Base-by-base conservation (phyloP, 2,113 vertebrate species). In the Elaphurus davidianus region DNA sequence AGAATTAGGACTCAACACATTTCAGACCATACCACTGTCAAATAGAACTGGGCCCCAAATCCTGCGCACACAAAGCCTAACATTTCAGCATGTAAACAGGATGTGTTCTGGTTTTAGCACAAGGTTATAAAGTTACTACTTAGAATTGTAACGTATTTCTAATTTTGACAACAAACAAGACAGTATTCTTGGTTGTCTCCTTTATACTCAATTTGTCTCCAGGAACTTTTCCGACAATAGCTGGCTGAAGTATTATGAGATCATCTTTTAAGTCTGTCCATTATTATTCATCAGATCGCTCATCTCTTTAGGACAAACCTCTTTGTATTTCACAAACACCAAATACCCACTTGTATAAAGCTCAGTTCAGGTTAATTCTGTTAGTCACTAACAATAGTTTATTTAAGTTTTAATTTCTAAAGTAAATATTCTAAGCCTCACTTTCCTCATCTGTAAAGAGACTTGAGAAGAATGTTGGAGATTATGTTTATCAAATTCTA, bases 61-160 rank as follows among this genome's bases (percentile, higher is more conserved):
- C 15, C 5, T n/a, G 57, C 82, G 82, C 33, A 23, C 5, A 36
- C 30, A 83, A 9, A 64, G 57, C 55, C 45, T 40, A 91, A 93
- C 6, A 96, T 30, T 90, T 85, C 33, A 83, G 28, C 47, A 92
- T n/a, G 27, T 84, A 88, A 96, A 62, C 16, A 15, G 79, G 6
- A 76, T 59, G 27, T 83, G 28, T 95, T 96, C 87, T 5, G 33
- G 33, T 82, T 93, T 89, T 62, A 91, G 43, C 7, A 19, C 43
- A 91, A 86, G 62, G 91, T 57, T 87, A 90, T 88, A 91, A 90
- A 93, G 33, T 50, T 45, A 71, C 45, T 90, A 94, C 93, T 96
- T 33, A 87, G 55, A 95, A 97, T 71, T 62, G 45, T 30, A 40
- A 95, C 28, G 54, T 78, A 62, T 74, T 90, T 94, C 33, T 91